Evolutionary conservation across 2,888 invertebrate species (phyloP).

Genomic region (Nebria brevicollis): DNA sequence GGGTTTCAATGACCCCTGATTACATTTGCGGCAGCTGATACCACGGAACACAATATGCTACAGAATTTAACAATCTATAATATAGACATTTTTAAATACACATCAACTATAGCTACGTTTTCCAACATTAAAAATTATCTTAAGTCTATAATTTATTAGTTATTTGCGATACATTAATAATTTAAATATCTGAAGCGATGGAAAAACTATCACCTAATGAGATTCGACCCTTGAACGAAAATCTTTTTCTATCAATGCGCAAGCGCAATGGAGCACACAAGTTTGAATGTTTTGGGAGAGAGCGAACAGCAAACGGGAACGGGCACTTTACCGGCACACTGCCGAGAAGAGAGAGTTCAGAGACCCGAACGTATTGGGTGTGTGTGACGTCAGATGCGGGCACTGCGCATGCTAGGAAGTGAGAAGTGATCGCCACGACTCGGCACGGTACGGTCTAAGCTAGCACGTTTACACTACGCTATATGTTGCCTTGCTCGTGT

Average conservation of each 20-base stretch:
- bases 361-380: conserved; percentile 29
- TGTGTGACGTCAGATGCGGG: conserved; percentile 29
- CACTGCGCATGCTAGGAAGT: conserved; percentile 44
- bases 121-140: no score
- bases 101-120: no score
- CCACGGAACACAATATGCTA: neutral
- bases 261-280: neutral
- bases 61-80: neutral
- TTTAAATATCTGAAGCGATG: neutral
- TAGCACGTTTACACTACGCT: conserved; percentile 36
- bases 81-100: neutral
- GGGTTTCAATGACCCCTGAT: conserved; percentile 27
- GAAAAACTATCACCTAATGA: neutral
- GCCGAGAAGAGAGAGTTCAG: conserved; percentile 29
- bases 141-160: no score
- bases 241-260: neutral
- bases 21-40: conserved; percentile 19
- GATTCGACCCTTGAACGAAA: neutral
- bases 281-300: neutral
- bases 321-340: neutral
- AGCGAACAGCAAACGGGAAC: neutral
- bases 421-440: conserved; percentile 17
- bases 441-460: conserved; percentile 28
- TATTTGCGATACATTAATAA: no score
- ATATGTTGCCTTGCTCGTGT: neutral